Evolutionary conservation across 2,797 vertebrate species (phyloP), one percentile per base, ranked within the genome.

Genomic region (Argyrosomus regius): DNA sequence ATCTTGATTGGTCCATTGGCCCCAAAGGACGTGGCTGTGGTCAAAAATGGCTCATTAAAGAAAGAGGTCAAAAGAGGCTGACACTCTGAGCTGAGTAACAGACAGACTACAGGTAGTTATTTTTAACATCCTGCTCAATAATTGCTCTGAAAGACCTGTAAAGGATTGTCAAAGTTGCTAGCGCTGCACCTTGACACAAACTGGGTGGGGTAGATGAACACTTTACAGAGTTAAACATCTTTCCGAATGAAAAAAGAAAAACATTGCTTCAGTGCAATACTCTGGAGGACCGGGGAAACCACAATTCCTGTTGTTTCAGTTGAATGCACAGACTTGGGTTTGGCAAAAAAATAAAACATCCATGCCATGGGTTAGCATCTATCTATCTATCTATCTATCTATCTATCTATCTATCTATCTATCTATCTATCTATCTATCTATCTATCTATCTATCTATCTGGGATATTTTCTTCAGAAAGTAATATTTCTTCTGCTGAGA

Each of bases 401-500:
- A 31, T 61, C 57, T 20, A 28, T 72, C 16, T 18, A 41, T 58
- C 57, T 13, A 35, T 61, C 46, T 16, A 43, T 72, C 58, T 17
- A 49, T 59, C 26, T 16, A 46, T 70, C 50, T 26, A 45, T 28
- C 65, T 26, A 18, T 43, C 22, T 28, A 22, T 41, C 69, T 41
- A 52, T 72, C 46, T 35, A 49, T 59, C 56, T 5, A 45, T 73
- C 49, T 16, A 45, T 53, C 48, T 9, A 11, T 61, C 26, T 18
- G 4, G 43, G 11, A 12, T 60, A n/a, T 61, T 13, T 17, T 45
- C 65, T 52, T n/a, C 57, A 68, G 64, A 81, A 63, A 77, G 68
- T 71, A 72, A 77, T 88, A 85, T 89, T 84, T 83, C 54, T 72
- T 88, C 56, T 68, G 50, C 72, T 56, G 76, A 89, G 54, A 88